Conservation (phyloP, 2,888 invertebrate genomes). For the Geophilus truncorum region DNA sequence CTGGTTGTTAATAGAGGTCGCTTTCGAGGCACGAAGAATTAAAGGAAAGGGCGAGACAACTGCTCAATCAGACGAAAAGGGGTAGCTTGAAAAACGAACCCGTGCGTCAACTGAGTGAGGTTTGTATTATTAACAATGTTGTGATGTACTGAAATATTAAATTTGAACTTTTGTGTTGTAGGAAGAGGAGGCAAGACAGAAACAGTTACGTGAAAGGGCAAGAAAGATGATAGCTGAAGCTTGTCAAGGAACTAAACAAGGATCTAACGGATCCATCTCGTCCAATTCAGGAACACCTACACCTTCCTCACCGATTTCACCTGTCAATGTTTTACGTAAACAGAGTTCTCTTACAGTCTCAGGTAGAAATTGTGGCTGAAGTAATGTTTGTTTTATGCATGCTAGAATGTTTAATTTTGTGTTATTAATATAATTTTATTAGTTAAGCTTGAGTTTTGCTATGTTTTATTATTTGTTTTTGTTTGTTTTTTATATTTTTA, state of each 20-base stretch:
- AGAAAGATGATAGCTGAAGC: conserved; percentile 84
- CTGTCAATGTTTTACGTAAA: conserved; percentile 17
- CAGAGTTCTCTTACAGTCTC: conserved; percentile 17
- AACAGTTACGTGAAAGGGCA: conserved; percentile 78
- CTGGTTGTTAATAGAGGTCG: conserved; percentile 60
- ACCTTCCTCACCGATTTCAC: conserved; percentile 33
- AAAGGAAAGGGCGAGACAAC: conserved; percentile 73
- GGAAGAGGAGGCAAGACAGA: conserved; percentile 80
- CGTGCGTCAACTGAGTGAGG: conserved; percentile 36
- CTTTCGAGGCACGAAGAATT: conserved; percentile 76
- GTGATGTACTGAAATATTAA: neutral
- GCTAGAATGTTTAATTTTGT: neutral
- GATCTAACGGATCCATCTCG: conserved; percentile 31
- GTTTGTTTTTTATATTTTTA: conserved; percentile 6
- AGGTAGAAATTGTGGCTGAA: neutral
- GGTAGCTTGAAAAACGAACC: conserved; percentile 52
- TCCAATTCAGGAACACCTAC: conserved; percentile 35
- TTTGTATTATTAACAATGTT: neutral
- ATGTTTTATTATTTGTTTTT: conserved; percentile 39
- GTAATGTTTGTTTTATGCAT: neutral
- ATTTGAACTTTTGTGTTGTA: conserved; percentile 43
- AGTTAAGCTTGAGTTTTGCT: too few relatives aligned
- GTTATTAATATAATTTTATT: neutral
- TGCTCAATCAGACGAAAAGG: conserved; percentile 71
- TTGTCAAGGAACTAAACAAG: conserved; percentile 54